Percentiles rank a stretch among this genome's conserved stretches.
phyloP scores from a whole-genome alignment of 2,888 invertebrate genomes.

The Cryptophagus acutangulus region DNA sequence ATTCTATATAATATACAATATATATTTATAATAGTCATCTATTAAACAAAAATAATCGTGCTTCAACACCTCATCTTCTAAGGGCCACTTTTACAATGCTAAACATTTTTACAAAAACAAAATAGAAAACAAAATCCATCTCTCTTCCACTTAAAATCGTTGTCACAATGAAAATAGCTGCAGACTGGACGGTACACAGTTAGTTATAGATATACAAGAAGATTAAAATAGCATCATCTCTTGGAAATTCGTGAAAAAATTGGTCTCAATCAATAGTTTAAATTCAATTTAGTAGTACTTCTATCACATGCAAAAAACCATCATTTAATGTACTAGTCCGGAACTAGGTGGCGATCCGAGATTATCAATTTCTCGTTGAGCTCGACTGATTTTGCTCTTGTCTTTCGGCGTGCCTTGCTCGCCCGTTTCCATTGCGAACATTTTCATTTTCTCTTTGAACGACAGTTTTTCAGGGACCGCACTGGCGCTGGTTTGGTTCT shows the following conservation, averaged over 20 bases:
- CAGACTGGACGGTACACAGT: slow-evolving; percentile 32
- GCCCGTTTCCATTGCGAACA: slow-evolving; percentile 97
- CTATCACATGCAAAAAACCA: slow-evolving; percentile 15
- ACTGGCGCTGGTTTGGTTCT: slow-evolving; percentile 56
- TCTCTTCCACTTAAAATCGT: slow-evolving; percentile 1
- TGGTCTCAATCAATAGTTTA: slow-evolving; percentile 3
- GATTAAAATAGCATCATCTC: slow-evolving; percentile 3
- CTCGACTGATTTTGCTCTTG: slow-evolving; percentile 92
- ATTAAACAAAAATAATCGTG: not conserved
- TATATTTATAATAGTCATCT: slow-evolving; percentile 22
- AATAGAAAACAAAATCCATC: slow-evolving; percentile 18
- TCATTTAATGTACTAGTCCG: slow-evolving; percentile 35
- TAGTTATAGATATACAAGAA: slow-evolving; percentile 25
- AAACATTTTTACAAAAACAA: slow-evolving; percentile 28
- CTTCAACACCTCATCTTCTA: not conserved
- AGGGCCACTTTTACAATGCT: slow-evolving; percentile 26
- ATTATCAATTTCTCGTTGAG: slow-evolving; percentile 88
- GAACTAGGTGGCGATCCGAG: slow-evolving; percentile 48
- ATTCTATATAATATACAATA: slow-evolving; percentile 33
- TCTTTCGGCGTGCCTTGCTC: slow-evolving; percentile 89
- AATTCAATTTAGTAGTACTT: not conserved
- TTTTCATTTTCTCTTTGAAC: slow-evolving; percentile 99
- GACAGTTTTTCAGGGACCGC: slow-evolving; percentile 87
- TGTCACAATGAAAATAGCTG: slow-evolving; percentile 24
- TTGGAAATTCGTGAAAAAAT: slow-evolving; percentile 8